Evolutionary conservation across 2,888 invertebrate species (phyloP), one percentile per base, ranked within the genome.

Genomic region (Sceliomorpha sp.): DNA sequence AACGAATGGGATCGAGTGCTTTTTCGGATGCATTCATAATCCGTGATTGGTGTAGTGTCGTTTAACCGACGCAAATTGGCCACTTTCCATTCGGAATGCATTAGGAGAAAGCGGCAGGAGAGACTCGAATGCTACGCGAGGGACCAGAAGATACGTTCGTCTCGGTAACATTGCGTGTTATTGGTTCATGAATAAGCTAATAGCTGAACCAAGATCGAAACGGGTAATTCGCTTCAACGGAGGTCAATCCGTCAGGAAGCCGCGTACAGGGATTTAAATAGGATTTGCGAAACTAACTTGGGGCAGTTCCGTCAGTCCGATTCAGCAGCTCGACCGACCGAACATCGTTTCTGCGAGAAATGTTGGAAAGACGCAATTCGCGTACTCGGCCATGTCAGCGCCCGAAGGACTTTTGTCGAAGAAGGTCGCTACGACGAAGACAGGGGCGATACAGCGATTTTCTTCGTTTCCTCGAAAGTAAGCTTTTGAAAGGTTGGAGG

Each of bases 131-230:
- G 50, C 50, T 45, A 36, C 58, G 55, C 34, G 42, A 45, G 56
- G 56, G 45, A 64, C 37, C 34, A 32, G 37, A 29, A 29, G 34
- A 47, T 40, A 58, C 63, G 59, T 56, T 62, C 64, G 72, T 69
- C 69, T 72, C 56, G 48, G 58, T 68, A 71, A 51, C 70, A 58
- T 73, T 63, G 72, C 70, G 68, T 73, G 73, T 73, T 75, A 75
- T 75, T 73, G 75, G 73, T 73, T 73, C 75, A 75, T 75, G 75
- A 75, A 75, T 75, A 75, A 72, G 72, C 70, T 75, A 73, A 75
- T 73, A 59, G 66, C 63, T 47, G 12, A 48, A 34, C 53, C 62
- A 64, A 63, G 68, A 72, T 62, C 70, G 72, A 63, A 75, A 72
- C 70, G 45, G 72, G 66, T 73, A 70, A 70, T 70, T 70, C 66